Base-by-base conservation (phyloP, 1,140 invertebrate genomes). In the Drosophila nannoptera region DNA sequence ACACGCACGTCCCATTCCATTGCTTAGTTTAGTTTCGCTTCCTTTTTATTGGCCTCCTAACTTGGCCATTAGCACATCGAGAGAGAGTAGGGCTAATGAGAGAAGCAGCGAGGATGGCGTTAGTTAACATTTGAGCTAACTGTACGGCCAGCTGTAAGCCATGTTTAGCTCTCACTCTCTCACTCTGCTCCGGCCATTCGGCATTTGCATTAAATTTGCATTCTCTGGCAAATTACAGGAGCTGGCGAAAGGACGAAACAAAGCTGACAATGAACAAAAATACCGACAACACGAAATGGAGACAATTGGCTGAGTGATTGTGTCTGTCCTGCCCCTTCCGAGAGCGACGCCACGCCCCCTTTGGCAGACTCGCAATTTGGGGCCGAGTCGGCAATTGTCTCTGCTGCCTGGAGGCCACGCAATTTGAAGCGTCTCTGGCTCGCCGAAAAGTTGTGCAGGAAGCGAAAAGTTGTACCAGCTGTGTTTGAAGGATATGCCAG, bases 71-170 rank as follows among this genome's bases (percentile, higher is more conserved):
- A 78, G 78, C 78, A 82, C 78, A 60, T 70, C 76, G n/a, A 22
- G 22, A 22, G 80, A 67, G 80, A 73, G 63, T 63, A 73, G 78
- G 71, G 60, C 72, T 82, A 80, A 80, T 77, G 77, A 81, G 73
- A 35, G n/a, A 31, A 48, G 0, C 12, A 43, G 12, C 1, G 22
- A 22, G 22, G 22, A 22, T 22, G 22, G n/a, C 50, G 61, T 69
- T 65, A 59, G 49, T 65, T 71, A 65, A 55, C 60, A 60, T 22
- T 53, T 53, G 11, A 32, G 8, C n/a, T 8, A 45, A 63, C 73
- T 78, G 49, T 69, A 65, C 58, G 49, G 7, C 36, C 42, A 43
- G 6, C 43, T 58, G 9, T 32, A 7, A 8, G 29, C 22, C 14
- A 8, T 63, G 35, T 49, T 63, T 49, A 69, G 38, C 54, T 72